Conservation (phyloP, 2,113 vertebrate genomes). For the Colossoma macropomum region DNA sequence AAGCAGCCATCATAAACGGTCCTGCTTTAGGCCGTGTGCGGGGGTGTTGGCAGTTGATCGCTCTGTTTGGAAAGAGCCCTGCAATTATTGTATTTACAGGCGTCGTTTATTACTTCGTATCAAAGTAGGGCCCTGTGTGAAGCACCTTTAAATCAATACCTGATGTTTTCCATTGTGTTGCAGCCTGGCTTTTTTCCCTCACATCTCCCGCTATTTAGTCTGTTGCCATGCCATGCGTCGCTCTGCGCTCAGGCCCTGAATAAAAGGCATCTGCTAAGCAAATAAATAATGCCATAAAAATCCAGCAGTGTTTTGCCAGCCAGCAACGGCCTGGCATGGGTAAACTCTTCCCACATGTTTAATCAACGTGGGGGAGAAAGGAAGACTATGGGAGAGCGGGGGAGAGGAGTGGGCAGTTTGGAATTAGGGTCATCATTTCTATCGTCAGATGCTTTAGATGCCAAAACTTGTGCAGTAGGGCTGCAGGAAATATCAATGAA, state of each 20-base stretch:
- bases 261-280: conserved; percentile 65
- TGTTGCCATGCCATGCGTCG: conserved; percentile 56
- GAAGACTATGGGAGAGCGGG: conserved; percentile 8
- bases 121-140: conserved; percentile 43
- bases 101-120: conserved; percentile 34
- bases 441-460: conserved; percentile 60
- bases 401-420: conserved; percentile 62
- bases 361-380: conserved; percentile 64
- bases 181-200: conserved; percentile 61
- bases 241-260: conserved; percentile 49
- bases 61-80: conserved; percentile 43
- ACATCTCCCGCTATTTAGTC: conserved; percentile 26
- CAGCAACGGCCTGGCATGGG: conserved; percentile 54
- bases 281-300: conserved; percentile 72
- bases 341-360: conserved; percentile 71
- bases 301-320: conserved; percentile 56
- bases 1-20: background rate
- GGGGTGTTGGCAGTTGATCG: background rate
- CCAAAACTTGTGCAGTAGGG: background rate
- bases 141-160: conserved; percentile 57
- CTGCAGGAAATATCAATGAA: too few relatives aligned
- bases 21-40: background rate
- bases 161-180: conserved; percentile 60
- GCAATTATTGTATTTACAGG: conserved; percentile 49
- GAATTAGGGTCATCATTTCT: conserved; percentile 67